These are phyloP conservation scores for Diaprepes abbreviatus DNA, from an alignment of 2,888 invertebrate species.

Conservation along the genomic window DNA sequence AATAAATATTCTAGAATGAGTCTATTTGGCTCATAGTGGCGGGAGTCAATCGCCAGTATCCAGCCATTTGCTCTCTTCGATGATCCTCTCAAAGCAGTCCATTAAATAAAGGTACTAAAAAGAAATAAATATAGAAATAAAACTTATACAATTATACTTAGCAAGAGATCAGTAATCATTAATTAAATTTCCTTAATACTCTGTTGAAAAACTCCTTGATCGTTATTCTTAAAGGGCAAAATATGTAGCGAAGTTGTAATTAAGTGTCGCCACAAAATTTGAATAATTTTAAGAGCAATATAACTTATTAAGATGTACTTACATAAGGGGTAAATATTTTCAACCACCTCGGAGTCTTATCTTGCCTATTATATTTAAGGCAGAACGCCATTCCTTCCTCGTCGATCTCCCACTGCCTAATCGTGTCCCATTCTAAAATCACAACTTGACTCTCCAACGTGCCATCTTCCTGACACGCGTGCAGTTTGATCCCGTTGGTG, in stretches of 20 bases:
- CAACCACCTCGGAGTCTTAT: slow-evolving; percentile 86
- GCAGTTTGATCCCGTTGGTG: slow-evolving; percentile 78
- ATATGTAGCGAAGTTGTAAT: no score
- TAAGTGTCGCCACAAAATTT: no score
- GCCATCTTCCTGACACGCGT: slow-evolving; percentile 88
- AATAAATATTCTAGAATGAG: slow-evolving; percentile 10
- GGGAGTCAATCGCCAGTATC: slow-evolving; percentile 81
- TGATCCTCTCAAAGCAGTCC: slow-evolving; percentile 96
- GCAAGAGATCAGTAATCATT: no score
- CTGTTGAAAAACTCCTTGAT: no score
- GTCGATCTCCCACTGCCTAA: slow-evolving; percentile 89
- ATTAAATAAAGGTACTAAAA: slow-evolving; percentile 89
- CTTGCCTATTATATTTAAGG: slow-evolving; percentile 86
- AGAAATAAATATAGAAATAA: slow-evolving; percentile 55
- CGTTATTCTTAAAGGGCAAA: no score
- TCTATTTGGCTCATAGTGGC: slow-evolving; percentile 7
- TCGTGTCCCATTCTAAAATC: slow-evolving; percentile 86
- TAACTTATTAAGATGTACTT: no score
- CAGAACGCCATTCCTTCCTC: slow-evolving; percentile 94
- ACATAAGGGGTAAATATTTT: slow-evolving; percentile 92
- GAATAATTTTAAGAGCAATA: no score
- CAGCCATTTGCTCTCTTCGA: slow-evolving; percentile 90
- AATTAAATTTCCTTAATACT: no score
- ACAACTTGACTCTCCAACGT: slow-evolving; percentile 81
- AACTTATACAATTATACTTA: no score